Evolutionary conservation across 2,113 vertebrate genomes (phyloP), one percentile per base, ranked within the genome.

Genomic region (Strix aluco): DNA sequence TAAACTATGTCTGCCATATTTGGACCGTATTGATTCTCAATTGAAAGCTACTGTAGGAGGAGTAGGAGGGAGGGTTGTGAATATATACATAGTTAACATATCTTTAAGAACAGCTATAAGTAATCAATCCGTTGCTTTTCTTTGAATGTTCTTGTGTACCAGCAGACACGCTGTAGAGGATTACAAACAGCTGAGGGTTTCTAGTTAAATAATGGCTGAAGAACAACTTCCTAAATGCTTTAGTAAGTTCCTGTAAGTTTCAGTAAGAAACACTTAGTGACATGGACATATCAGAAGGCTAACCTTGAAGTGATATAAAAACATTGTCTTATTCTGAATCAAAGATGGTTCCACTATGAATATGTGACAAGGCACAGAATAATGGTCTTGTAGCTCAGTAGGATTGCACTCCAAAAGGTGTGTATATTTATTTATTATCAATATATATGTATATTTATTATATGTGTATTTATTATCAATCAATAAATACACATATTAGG

Each of bases 271-370:
- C 17, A 23, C 5, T 30, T 29, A 36, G 66, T 32, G 16, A 80
- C 19, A 71, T 3, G 4, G 16, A 42, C 6, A n/a, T 66, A 57
- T 65, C 75, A 74, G 30, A 79, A 66, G 36, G 20, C 15, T 86
- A 72, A 86, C 8, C 8, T 29, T 79, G 15, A 86, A 67, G n/a
- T 19, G 40, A 67, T 36, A 83, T 16, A 42, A 83, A 46, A 83
- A 46, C 2, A 6, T 52, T 7, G 0, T 17, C 40, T 47, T 1
- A 0, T 57, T 62, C 29, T 32, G 66, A 65, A 70, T 55, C 26
- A 84, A 75, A 86, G 36, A 67, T 0, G 0, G 34, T 10, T 74
- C 36, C 29, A 72, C 57, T 27, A 58, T 7, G 12, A 84, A 87
- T 80, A 83, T 6, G 5, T 15, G 4, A 90, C 26, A 71, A 47